A percentile compares a stretch with the other conserved stretches of the same genome.
These are phyloP conservation scores for Bacillus rossius DNA, from an alignment of 1,140 invertebrate genomes.

Conservation along the genomic window DNA sequence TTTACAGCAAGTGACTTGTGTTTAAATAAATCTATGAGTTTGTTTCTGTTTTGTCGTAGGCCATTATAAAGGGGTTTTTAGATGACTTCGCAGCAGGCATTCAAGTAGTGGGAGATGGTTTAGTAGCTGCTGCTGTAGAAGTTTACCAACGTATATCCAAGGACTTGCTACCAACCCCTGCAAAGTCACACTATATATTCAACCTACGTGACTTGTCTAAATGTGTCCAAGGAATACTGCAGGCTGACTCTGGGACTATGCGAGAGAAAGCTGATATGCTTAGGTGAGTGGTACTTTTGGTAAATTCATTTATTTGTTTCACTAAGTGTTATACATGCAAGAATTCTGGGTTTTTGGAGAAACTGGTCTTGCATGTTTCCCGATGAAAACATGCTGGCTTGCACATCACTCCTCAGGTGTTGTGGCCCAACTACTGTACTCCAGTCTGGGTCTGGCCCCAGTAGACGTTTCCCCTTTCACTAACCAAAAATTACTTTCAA, in stretches of 20 bases:
- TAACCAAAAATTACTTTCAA: too few species aligned
- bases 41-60: conserved; percentile 43
- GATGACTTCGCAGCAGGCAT: conserved; percentile 67
- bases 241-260: conserved; percentile 59
- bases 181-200: conserved; percentile 89
- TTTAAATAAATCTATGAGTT: too few species aligned
- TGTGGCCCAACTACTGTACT: too few species aligned
- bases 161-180: conserved; percentile 77
- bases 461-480: too few species aligned
- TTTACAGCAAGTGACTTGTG: too few species aligned
- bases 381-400: too few species aligned
- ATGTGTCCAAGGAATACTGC: conserved; percentile 79
- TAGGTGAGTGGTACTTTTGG: conserved; percentile 37
- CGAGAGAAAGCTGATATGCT: conserved; percentile 57
- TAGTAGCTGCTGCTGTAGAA: conserved; percentile 74
- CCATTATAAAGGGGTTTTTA: conserved; percentile 71
- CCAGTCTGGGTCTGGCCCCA: too few species aligned
- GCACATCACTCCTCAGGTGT: too few species aligned
- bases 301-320: too few species aligned
- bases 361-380: too few species aligned
- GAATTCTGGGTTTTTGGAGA: too few species aligned
- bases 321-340: too few species aligned
- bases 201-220: conserved; percentile 87
- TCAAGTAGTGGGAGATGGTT: conserved; percentile 57
- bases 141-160: conserved; percentile 71